These are phyloP conservation scores for Umimayanthus chanpuru DNA, from an alignment of 92 coral and sea anemone species.

Conservation along the genomic window DNA sequence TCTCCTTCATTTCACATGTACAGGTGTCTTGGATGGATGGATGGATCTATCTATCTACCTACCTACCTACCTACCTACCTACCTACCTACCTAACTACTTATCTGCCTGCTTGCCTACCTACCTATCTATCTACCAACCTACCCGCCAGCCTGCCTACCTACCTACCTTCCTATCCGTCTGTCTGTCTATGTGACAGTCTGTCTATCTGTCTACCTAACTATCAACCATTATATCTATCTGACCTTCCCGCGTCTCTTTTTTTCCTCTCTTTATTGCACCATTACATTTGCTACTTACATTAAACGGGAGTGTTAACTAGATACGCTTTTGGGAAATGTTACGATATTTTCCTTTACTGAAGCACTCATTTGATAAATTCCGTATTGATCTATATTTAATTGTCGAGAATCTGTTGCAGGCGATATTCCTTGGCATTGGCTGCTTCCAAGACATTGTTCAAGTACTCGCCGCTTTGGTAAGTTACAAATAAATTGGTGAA, in stretches of 20 bases:
- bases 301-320: not conserved
- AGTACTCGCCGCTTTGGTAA: conserved; percentile 61
- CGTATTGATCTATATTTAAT: not conserved
- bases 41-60: too few species aligned
- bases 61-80: too few species aligned
- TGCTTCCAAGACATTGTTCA: conserved; percentile 64
- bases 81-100: too few species aligned
- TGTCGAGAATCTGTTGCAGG: conserved; percentile 48
- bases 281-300: too few species aligned
- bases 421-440: conserved; percentile 80
- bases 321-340: not conserved
- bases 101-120: too few species aligned
- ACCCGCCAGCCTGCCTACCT: not conserved
- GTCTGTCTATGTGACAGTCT: not conserved
- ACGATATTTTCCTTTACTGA: not conserved
- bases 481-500: not conserved
- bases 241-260: not conserved
- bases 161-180: not conserved
- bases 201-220: not conserved
- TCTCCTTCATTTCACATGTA: too few species aligned
- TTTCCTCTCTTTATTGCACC: not conserved
- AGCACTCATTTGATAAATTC: not conserved
- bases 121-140: too few species aligned
- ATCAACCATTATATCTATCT: not conserved
- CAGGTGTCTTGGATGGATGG: too few species aligned